These are phyloP conservation scores for Axis porcinus DNA, from an alignment of 2,113 vertebrate species.

Conservation along the genomic window DNA sequence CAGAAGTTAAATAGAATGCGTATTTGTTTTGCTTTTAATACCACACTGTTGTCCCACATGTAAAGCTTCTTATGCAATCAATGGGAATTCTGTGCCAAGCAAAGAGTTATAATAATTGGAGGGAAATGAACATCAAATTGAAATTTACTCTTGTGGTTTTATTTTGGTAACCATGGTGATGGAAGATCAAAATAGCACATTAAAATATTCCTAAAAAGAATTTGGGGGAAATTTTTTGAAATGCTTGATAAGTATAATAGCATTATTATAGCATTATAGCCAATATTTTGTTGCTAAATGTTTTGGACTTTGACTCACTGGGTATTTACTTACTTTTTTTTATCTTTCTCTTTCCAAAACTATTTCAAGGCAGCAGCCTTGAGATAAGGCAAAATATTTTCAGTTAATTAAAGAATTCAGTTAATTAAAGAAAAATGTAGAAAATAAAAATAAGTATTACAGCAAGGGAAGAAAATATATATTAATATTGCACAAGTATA, in stretches of 20 bases:
- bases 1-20: not conserved
- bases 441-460: not conserved
- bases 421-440: not conserved
- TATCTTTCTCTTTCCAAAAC: not conserved
- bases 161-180: constrained; percentile 44
- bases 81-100: not conserved
- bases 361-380: not conserved
- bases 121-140: not conserved
- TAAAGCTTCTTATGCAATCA: not conserved
- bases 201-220: not conserved
- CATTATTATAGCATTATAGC: not conserved
- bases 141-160: constrained; percentile 10
- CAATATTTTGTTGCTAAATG: not conserved
- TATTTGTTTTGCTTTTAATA: not conserved
- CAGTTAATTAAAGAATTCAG: not conserved
- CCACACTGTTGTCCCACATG: not conserved
- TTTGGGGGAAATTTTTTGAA: not conserved
- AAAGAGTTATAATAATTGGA: constrained; percentile 13
- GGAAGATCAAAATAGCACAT: not conserved
- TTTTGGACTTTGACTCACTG: not conserved
- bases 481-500: not conserved
- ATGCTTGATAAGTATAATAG: not conserved
- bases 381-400: not conserved
- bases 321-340: not conserved
- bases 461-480: not conserved